Evolutionary conservation across 2,888 invertebrate genomes (phyloP).

Genomic region (Stegophylla sp.): DNA sequence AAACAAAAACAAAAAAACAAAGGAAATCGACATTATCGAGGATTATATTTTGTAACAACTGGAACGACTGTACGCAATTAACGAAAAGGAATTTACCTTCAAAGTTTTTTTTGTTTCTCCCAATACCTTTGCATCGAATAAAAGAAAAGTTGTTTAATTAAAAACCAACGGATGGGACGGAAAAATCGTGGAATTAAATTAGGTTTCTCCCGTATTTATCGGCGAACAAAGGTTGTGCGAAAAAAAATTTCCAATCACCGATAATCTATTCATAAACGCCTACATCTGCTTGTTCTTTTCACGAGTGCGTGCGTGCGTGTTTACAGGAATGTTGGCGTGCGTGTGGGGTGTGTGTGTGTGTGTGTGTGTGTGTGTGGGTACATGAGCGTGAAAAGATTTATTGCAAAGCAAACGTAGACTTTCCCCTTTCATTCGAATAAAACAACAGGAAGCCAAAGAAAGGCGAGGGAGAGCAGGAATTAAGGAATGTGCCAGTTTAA

Average conservation of each 20-base stretch:
- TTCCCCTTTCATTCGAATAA: neutral
- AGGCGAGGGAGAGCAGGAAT: neutral
- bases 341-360: neutral
- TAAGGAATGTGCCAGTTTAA: slow-evolving; percentile 47
- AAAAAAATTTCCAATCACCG: slow-evolving; percentile 29
- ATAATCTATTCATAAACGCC: slow-evolving; percentile 31
- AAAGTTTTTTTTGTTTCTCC: slow-evolving; percentile 15
- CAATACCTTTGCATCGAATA: neutral
- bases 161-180: slow-evolving; percentile 19
- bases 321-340: neutral
- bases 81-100: slow-evolving; percentile 3
- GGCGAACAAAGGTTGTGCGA: neutral
- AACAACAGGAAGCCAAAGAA: neutral
- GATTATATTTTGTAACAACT: slow-evolving; percentile 20
- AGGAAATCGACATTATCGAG: neutral
- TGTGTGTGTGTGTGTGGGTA: neutral
- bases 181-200: slow-evolving; percentile 23
- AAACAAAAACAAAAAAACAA: too few relatives aligned
- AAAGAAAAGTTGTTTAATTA: slow-evolving; percentile 34
- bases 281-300: slow-evolving; percentile 23
- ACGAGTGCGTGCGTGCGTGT: neutral
- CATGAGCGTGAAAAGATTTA: slow-evolving; percentile 32
- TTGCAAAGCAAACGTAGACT: slow-evolving; percentile 20
- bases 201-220: slow-evolving; percentile 1
- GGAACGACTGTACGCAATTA: neutral